Percentiles rank a stretch among this genome's conserved stretches.
Evolutionary conservation across 2,888 invertebrate species (phyloP).

Genomic region (Drosophila leonis): DNA sequence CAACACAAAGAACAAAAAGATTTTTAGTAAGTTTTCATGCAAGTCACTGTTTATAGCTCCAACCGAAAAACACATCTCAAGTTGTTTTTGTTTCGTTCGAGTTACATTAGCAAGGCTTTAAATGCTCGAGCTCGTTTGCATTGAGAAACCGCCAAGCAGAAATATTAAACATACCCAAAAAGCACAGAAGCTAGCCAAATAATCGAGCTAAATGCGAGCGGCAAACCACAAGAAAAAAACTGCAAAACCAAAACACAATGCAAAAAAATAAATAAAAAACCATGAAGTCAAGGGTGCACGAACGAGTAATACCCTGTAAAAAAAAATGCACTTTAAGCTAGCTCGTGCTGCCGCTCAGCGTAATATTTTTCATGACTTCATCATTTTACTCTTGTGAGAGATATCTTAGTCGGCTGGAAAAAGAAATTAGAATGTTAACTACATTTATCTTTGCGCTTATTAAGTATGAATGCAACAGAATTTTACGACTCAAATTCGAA

Average conservation of each 20-base stretch:
- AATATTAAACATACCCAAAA: constrained; percentile 26
- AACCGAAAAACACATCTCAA: constrained; percentile 18
- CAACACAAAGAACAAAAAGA: constrained; percentile 42
- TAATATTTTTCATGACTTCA: too few species aligned
- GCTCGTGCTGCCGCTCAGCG: background rate
- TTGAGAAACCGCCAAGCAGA: constrained; percentile 48
- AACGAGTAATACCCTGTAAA: constrained; percentile 16
- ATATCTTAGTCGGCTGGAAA: too few species aligned
- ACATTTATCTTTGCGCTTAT: too few species aligned
- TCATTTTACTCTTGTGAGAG: too few species aligned
- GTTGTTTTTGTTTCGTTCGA: constrained; percentile 10
- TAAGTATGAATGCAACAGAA: too few species aligned
- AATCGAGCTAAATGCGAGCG: constrained; percentile 46
- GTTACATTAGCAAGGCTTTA: constrained; percentile 43
- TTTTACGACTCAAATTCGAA: too few species aligned
- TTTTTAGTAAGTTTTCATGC: constrained; percentile 25
- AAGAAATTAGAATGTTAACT: too few species aligned
- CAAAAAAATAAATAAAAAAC: constrained; percentile 7
- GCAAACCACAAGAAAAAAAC: constrained; percentile 5
- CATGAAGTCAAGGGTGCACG: background rate
- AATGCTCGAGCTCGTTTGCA: constrained; percentile 62
- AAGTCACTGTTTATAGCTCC: constrained; percentile 37
- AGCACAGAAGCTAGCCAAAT: constrained; percentile 51
- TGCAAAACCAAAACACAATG: constrained; percentile 28
- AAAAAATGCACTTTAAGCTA: background rate